Percentiles rank a stretch among this genome's conserved stretches.
Evolutionary conservation across 2,888 invertebrate genomes (phyloP).

Genomic region (Cerastoderma edule): DNA sequence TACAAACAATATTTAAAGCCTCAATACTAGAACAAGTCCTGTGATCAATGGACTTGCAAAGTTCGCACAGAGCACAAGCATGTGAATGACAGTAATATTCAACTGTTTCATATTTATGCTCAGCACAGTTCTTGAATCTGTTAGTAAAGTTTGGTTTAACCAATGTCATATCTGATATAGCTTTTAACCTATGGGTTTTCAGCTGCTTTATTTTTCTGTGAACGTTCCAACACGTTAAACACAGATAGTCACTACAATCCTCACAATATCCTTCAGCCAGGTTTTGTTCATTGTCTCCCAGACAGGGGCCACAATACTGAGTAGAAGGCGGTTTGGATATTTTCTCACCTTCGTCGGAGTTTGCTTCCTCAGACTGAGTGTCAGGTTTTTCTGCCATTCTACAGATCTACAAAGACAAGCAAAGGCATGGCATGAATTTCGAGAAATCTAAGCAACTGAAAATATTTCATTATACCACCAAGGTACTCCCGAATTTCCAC

Average conservation of each 20-base stretch:
- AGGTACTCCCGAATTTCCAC: too few species aligned
- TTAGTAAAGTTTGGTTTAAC: neutral
- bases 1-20: neutral
- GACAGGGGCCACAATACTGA: constrained; percentile 6
- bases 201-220: constrained; percentile 11
- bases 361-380: neutral
- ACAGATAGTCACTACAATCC: constrained; percentile 26
- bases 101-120: neutral
- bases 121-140: neutral
- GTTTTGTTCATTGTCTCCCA: neutral
- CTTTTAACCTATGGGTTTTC: constrained; percentile 1
- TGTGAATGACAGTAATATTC: constrained; percentile 13
- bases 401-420: too few species aligned
- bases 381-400: too few species aligned
- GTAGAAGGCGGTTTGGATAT: neutral
- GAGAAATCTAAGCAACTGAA: too few species aligned
- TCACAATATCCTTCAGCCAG: constrained; percentile 27
- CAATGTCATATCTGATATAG: neutral
- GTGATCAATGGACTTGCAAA: neutral
- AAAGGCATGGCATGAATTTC: too few species aligned
- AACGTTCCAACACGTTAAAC: constrained; percentile 6
- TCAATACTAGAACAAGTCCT: constrained; percentile 1
- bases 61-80: neutral
- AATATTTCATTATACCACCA: too few species aligned
- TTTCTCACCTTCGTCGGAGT: neutral